These are phyloP conservation scores for Sus scrofa DNA, from an alignment of 2,113 vertebrate species.

Conservation along the genomic window T2T-Sscrofa CM000817.6:71802501-71803000, in stretches of 20 bases:
- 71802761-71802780: neutral
- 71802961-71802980: neutral
- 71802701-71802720: accelerated
- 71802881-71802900: neutral
- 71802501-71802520: accelerated
- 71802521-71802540: neutral
- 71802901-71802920: neutral
- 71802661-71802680: neutral
- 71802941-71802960: neutral
- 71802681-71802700: neutral
- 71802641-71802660: neutral
- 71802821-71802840: neutral
- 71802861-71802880: neutral
- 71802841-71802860: neutral
- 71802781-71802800: neutral
- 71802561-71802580: neutral
- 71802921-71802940: neutral
- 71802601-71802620: neutral
- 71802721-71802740: neutral
- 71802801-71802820: neutral
- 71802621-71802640: neutral
- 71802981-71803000: neutral
- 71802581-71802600: accelerated
- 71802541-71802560: neutral
- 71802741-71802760: too few relatives aligned